Evolutionary conservation across 2,797 vertebrate species (phyloP).

Genomic region (Remorina albescens): DNA sequence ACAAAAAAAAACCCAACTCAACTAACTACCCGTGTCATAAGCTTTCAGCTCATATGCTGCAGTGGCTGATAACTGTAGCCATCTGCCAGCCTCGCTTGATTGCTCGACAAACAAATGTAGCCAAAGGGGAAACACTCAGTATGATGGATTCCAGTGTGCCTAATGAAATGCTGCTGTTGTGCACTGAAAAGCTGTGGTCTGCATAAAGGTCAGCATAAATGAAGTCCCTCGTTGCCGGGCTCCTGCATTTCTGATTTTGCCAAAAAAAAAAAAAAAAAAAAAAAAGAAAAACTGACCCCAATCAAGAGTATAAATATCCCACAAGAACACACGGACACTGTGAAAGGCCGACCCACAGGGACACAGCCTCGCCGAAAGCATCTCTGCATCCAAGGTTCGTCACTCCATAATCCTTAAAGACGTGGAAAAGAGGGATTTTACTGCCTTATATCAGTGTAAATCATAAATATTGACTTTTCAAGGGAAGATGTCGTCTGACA

Average conservation of each 20-base stretch:
- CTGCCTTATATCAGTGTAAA: background rate
- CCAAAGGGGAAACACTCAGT: conserved; percentile 65
- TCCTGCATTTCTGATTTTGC: conserved; percentile 41
- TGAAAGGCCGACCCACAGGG: background rate
- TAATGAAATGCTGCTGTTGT: conserved; percentile 78
- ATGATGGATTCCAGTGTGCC: conserved; percentile 73
- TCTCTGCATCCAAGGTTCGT: background rate
- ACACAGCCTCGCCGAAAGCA: background rate
- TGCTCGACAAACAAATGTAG: conserved; percentile 67
- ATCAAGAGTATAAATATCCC: conserved; percentile 62
- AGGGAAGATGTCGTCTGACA: no score
- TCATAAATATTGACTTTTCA: background rate
- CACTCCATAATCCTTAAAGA: background rate
- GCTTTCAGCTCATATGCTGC: conserved; percentile 32
- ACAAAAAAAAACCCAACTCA: conserved; percentile 27
- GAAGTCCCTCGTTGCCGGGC: conserved; percentile 54
- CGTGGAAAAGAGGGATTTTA: no score
- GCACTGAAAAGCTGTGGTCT: conserved; percentile 65
- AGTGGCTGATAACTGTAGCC: conserved; percentile 51
- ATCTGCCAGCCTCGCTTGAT: conserved; percentile 61
- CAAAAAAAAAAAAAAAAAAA: no score
- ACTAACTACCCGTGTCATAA: conserved; percentile 39
- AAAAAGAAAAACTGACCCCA: conserved; percentile 57
- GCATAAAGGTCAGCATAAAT: conserved; percentile 83
- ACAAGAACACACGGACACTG: conserved; percentile 9